Base-by-base conservation (phyloP, 2,888 invertebrate genomes). In the Tetropium fuscum region DNA sequence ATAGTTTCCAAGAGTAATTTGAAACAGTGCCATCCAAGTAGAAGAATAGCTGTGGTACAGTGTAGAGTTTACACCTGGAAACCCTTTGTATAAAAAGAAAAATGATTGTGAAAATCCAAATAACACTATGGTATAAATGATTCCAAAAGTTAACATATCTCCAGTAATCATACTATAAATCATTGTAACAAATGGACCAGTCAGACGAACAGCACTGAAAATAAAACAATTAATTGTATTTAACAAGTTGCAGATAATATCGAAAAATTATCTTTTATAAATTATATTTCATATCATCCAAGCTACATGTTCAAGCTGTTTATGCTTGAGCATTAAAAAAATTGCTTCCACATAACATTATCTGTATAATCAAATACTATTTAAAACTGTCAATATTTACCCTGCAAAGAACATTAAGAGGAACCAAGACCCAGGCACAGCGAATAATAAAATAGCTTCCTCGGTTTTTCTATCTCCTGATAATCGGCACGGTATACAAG, bases 111-210 rank as follows among this genome's bases (percentile, higher is more conserved):
- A 95, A 82, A 99, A 99, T 13, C 97, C 97, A 72, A 97, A 92
- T 3, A 98, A 85, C 25, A 98, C 93, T 73, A 99, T 94, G 69
- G 90, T 88, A 81, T 98, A 98, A 80, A 99, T 99, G 70, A 98
- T 97, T 65, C 95, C 95, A 80, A 99, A 99, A 18, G 98, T 95
- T 78, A 98, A 90, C 94, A 99, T 95, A 84, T 99, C 99, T 40
- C 98, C 98, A 0, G 94, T 94, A 78, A 98, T 95, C 98, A 99
- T 99, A 75, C 95, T 95, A 86, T 97, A 98, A 71, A 99, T 96
- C 97, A 99, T 98, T 7, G 98, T 98, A 58, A 99, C 98, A 82
- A 98, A 99, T 0, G 98, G 98, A 36, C 99, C 99, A 0, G 98
- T 99, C 73, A 99, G 83, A 58, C 93, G 90, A 22, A 96, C 91